These are phyloP conservation scores for Polypterus bichir DNA, from an alignment of 2,113 vertebrate genomes.

Conservation along the genomic window DNA sequence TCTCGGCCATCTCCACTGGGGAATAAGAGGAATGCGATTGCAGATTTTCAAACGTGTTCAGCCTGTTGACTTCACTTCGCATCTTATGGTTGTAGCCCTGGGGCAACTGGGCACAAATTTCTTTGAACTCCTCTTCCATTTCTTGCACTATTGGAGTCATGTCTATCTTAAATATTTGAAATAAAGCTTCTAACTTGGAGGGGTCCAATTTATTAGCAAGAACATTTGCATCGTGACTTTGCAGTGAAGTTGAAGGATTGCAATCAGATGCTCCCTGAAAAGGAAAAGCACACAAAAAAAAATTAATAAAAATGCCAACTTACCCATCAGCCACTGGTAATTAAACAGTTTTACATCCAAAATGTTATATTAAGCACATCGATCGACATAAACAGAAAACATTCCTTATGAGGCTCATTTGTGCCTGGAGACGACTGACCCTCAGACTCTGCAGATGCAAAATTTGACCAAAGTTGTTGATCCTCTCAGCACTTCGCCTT, in stretches of 20 bases:
- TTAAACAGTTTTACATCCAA: too few species aligned
- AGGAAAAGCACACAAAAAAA: too few species aligned
- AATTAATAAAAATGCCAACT: not conserved
- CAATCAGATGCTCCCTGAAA: too few species aligned
- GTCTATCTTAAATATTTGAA: not conserved
- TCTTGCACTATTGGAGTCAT: not conserved
- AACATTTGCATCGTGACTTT: not conserved
- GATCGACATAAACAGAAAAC: too few species aligned
- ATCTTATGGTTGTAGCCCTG: slow-evolving; percentile 14
- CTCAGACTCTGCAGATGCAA: too few species aligned
- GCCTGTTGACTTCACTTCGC: slow-evolving; percentile 18
- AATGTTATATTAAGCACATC: too few species aligned
- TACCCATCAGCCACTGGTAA: too few species aligned
- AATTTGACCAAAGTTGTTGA: too few species aligned
- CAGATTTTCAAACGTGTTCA: slow-evolving; percentile 11
- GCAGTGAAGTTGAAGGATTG: not conserved
- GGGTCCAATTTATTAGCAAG: slow-evolving; percentile 11
- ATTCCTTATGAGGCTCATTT: too few species aligned
- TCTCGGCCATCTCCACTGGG: slow-evolving; percentile 18
- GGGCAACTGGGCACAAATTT: slow-evolving; percentile 7
- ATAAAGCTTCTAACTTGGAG: not conserved
- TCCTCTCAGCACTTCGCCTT: too few species aligned
- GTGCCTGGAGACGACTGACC: too few species aligned
- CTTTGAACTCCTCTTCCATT: slow-evolving; percentile 10
- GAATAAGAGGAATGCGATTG: not conserved